Evolutionary conservation across 2,888 invertebrate species (phyloP), one percentile per base, ranked within the genome.

Genomic region (Julus scandinavius): DNA sequence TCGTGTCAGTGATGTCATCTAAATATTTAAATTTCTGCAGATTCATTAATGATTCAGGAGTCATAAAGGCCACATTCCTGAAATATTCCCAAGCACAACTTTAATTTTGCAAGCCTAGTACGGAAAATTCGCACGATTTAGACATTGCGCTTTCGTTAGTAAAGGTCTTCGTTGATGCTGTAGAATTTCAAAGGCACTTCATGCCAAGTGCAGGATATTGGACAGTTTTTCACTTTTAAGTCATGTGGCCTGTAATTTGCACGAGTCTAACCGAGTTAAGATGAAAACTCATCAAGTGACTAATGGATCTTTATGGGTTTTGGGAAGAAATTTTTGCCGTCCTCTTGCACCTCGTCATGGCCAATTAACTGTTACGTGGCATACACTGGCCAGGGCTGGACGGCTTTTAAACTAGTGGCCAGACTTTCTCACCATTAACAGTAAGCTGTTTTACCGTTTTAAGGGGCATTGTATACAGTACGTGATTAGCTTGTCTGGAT

Each of bases 301-400:
- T 80, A 80, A 80, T 80, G 80, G 80, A 29, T 80, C 80, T 80
- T 38, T 38, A 80, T 80, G 38, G 38, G 80, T 80, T 80, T 80
- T 38, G 38, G 38, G 80, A 80, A 13, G 80, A 38, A 11, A 2
- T 29, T 80, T 80, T 38, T 29, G 13, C 80, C 80, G 38, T 80
- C 80, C 45, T 45, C 45, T 38, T 80, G 80, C 80, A 80, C 38
- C 80, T 80, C 80, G 80, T 20, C 80, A 38, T 80, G 80, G 38
- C 80, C 80, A 80, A 80, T 80, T 80, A 80, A 38, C 38, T 80
- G 29, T 38, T 1, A 13, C 38, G 38, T 11, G 3, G 9, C 72
- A 72, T 29, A 72, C 72, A 72, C 72, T 72, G 20, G 29, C 6
- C 72, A 72, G 72, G 72, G 20, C 20, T 80, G 80, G 54, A 29